Conservation (phyloP, 1,140 invertebrate genomes). For the Sarcophaga bullata region DNA sequence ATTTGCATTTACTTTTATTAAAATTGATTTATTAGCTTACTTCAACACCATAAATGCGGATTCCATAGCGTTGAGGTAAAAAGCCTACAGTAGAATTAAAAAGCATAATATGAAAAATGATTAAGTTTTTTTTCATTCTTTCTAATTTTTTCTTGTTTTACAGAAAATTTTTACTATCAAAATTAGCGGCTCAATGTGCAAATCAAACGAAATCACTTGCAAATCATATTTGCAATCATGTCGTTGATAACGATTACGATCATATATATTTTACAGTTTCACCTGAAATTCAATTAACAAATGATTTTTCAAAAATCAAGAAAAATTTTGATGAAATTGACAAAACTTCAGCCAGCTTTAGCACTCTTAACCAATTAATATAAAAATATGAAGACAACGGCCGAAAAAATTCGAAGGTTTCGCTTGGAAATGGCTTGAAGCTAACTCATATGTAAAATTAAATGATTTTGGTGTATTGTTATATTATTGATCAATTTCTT, state of each 20-base stretch:
- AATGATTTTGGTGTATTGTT: slow-evolving; percentile 16
- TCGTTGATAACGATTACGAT: background rate
- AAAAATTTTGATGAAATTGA: slow-evolving; percentile 47
- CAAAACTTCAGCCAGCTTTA: slow-evolving; percentile 43
- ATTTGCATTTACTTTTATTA: slow-evolving; percentile 9
- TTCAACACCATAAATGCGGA: slow-evolving; percentile 25
- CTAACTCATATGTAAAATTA: background rate
- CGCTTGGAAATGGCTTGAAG: background rate
- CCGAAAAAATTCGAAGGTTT: background rate
- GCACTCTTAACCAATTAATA: slow-evolving; percentile 45
- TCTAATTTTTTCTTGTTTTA: background rate
- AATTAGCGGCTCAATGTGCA: slow-evolving; percentile 26
- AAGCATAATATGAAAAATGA: no score
- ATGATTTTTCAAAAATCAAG: slow-evolving; percentile 34
- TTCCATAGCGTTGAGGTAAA: slow-evolving; percentile 23
- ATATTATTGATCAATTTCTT: background rate
- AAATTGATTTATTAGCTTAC: slow-evolving; percentile 23
- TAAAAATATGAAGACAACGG: slow-evolving; percentile 22
- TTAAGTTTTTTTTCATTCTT: no score
- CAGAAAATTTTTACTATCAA: slow-evolving; percentile 15
- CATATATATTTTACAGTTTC: slow-evolving; percentile 17
- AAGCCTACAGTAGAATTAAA: background rate
- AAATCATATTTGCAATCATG: background rate
- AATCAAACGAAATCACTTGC: slow-evolving; percentile 17
- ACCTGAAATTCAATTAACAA: slow-evolving; percentile 1